phyloP scores from a whole-genome alignment of 2,888 invertebrate species.

The Patella pellucida region DNA sequence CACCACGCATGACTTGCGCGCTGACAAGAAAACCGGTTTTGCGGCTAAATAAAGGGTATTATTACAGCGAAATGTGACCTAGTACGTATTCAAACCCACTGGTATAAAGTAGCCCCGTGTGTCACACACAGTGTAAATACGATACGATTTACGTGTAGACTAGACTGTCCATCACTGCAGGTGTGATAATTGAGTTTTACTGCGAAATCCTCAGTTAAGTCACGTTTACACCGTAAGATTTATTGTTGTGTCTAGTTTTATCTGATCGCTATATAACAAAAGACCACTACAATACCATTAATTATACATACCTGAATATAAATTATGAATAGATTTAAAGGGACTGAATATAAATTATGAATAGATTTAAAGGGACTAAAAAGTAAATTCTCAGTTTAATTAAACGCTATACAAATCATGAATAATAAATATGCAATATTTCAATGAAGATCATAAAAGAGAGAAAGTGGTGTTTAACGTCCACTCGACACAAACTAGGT shows the following conservation, averaged over 20 bases:
- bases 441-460: no score
- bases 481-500: no score
- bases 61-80: constrained; percentile 4
- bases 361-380: no score
- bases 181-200: neutral
- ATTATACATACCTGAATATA: neutral
- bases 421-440: no score
- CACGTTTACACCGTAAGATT: no score
- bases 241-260: no score
- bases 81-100: neutral
- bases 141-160: neutral
- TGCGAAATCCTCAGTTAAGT: no score
- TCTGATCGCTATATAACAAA: neutral
- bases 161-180: neutral
- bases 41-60: constrained; percentile 1
- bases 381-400: no score
- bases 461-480: no score
- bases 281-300: neutral
- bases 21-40: neutral
- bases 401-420: no score
- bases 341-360: no score
- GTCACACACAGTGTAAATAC: constrained; percentile 9
- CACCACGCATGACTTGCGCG: constrained; percentile 2
- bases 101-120: neutral
- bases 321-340: no score